A percentile compares a stretch with the other conserved stretches of the same genome.
Conservation (phyloP, 2,797 vertebrate genomes). For the Australoheros facetus region DNA sequence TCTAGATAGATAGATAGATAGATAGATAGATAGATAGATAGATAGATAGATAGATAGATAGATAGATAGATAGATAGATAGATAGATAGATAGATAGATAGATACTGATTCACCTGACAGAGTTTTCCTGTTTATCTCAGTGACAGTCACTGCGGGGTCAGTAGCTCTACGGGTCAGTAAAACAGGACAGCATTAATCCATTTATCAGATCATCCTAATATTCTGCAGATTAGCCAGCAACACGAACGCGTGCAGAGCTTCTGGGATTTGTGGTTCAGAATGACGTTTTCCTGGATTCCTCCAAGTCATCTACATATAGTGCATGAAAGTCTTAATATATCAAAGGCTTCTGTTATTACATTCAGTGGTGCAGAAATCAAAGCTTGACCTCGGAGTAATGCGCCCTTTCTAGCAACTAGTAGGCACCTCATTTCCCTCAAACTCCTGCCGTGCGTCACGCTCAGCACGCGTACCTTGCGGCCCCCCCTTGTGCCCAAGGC, state of each 20-base stretch:
- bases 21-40: slow-evolving; percentile 4
- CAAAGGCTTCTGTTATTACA: slow-evolving; percentile 17
- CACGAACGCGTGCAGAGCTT: neutral
- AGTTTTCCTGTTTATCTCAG: neutral
- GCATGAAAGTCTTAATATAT: slow-evolving; percentile 21
- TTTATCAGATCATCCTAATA: slow-evolving; percentile 67
- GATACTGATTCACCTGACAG: neutral
- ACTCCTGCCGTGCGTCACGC: neutral
- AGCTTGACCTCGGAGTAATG: slow-evolving; percentile 6
- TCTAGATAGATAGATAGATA: neutral
- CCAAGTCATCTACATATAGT: neutral
- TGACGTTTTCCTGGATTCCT: neutral
- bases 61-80: neutral
- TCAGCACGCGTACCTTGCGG: neutral
- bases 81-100: neutral
- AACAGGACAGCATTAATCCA: slow-evolving; percentile 62
- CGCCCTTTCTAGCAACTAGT: neutral
- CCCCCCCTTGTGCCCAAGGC: neutral
- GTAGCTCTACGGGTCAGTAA: slow-evolving; percentile 49
- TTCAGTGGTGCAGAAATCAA: slow-evolving; percentile 20
- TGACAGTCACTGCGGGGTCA: slow-evolving; percentile 37
- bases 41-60: neutral
- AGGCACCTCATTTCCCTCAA: neutral
- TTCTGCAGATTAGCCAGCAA: slow-evolving; percentile 53
- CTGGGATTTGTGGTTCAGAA: slow-evolving; percentile 60